phyloP scores from a whole-genome alignment of 2,888 invertebrate species.

The Gerris lacustris region DNA sequence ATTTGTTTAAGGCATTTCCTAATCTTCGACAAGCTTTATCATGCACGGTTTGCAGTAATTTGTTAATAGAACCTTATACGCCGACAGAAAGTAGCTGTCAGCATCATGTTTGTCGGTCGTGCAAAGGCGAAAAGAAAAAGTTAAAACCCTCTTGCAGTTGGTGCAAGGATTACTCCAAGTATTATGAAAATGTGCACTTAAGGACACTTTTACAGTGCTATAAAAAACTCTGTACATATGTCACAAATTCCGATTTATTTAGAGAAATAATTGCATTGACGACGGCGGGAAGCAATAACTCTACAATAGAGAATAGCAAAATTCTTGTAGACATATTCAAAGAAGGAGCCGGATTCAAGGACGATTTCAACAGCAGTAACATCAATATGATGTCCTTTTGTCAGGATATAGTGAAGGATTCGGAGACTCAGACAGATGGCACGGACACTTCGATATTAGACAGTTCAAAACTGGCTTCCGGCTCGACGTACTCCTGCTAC shows the following conservation, averaged over 20 bases:
- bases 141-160: constrained; percentile 71
- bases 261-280: constrained; percentile 42
- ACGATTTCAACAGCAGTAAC: constrained; percentile 43
- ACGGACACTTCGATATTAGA: background rate
- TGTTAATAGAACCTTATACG: constrained; percentile 68
- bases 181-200: constrained; percentile 68
- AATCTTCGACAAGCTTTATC: constrained; percentile 75
- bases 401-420: constrained; percentile 4
- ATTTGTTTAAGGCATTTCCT: constrained; percentile 46
- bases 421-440: background rate
- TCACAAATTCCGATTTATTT: constrained; percentile 61
- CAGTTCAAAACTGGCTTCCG: background rate
- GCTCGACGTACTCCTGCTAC: constrained; percentile 18
- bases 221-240: constrained; percentile 73
- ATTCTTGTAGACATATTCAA: constrained; percentile 63
- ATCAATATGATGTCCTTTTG: constrained; percentile 2
- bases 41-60: constrained; percentile 77
- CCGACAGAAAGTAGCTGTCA: constrained; percentile 68
- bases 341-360: constrained; percentile 65
- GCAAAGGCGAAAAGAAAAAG: constrained; percentile 72
- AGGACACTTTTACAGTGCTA: constrained; percentile 75
- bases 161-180: constrained; percentile 73
- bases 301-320: constrained; percentile 37
- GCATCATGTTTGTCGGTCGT: constrained; percentile 76
- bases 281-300: constrained; percentile 37